Base-by-base conservation (phyloP, 2,113 vertebrate genomes). In the Thunnus maccoyii region DNA sequence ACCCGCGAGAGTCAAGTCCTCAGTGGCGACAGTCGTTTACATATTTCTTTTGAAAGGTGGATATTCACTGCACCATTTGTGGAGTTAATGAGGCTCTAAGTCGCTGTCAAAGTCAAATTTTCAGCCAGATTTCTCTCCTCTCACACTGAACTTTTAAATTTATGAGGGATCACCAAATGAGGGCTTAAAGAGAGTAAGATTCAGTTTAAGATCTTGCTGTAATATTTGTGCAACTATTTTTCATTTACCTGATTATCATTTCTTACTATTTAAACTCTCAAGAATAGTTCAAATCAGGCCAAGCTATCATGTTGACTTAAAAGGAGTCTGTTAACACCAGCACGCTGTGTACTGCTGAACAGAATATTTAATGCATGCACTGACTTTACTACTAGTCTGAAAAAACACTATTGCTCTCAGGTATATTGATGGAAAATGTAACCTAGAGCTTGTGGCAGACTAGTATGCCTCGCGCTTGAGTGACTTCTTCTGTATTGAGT, bases 21-120 rank as follows among this genome's bases (percentile, higher is more conserved):
- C 61, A 0, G 61, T 16, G 63, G 52, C n/a, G 36, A 51, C 66
- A 4, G 6, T 57, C 20, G 62, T 80, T 81, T 67, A 62, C 80
- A 78, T 85, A 78, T 88, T 86, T 79, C 80, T 30, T 71, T 57
- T 77, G 54, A 82, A 80, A 86, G 75, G 77, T 75, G 70, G 77
- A 82, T 47, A 64, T 79, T 71, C 58, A 1, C 77, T 16, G 72
- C 86, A 20, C 80, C 82, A 72, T 85, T 87, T 79, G 71, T 32
- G 30, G 62, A 82, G 61, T 72, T 87, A 88, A 91, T 86, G 84
- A 88, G 78, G 67, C 81, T 82, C 41, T 60, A 68, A 66, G 80
- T 72, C 41, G 54, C 75, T 56, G 83, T 66, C 76, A 68, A 68
- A 86, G 75, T 83, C 78, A 77, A 18, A 66, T 20, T 57, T 80